Evolutionary conservation across 37 sponge, comb jelly and placozoan genomes (phyloP).

Genomic region (Ianthella basta): DNA sequence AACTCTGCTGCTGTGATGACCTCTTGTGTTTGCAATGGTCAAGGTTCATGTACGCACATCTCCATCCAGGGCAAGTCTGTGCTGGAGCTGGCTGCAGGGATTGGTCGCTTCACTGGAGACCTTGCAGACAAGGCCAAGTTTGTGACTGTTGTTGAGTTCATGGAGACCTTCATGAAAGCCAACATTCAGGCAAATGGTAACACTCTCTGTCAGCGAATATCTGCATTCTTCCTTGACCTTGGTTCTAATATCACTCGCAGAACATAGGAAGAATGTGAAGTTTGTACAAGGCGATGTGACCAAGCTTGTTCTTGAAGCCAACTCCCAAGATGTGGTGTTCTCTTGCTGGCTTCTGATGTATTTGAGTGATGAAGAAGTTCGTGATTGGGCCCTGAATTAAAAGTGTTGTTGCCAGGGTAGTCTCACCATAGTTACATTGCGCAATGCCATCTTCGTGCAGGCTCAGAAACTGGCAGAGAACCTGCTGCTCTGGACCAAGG

Average conservation of each 20-base stretch:
- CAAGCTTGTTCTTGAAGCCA: constrained; percentile 28
- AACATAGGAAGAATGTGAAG: constrained; percentile 36
- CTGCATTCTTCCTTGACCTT: too few relatives aligned
- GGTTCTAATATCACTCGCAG: neutral
- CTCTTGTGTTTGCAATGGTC: too few relatives aligned
- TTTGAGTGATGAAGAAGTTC: constrained; percentile 56
- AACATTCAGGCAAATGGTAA: constrained; percentile 51
- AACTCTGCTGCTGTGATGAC: too few relatives aligned
- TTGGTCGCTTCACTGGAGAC: constrained; percentile 56
- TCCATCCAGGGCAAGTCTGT: constrained; percentile 37
- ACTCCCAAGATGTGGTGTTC: constrained; percentile 59
- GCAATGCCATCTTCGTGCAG: neutral
- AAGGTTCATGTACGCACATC: neutral
- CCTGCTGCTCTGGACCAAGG: neutral
- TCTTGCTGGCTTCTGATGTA: constrained; percentile 77
- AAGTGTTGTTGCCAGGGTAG: too few relatives aligned
- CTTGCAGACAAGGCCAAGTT: constrained; percentile 47
- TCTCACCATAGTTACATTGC: neutral
- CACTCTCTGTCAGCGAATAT: neutral
- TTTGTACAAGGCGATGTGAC: constrained; percentile 52
- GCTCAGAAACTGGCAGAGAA: neutral
- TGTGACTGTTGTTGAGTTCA: constrained; percentile 59
- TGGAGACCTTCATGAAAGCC: constrained; percentile 60
- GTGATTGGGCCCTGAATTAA: constrained; percentile 16
- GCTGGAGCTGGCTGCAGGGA: constrained; percentile 67